Conservation (phyloP, 2,888 invertebrate genomes). For the Byasa hedistus region DNA sequence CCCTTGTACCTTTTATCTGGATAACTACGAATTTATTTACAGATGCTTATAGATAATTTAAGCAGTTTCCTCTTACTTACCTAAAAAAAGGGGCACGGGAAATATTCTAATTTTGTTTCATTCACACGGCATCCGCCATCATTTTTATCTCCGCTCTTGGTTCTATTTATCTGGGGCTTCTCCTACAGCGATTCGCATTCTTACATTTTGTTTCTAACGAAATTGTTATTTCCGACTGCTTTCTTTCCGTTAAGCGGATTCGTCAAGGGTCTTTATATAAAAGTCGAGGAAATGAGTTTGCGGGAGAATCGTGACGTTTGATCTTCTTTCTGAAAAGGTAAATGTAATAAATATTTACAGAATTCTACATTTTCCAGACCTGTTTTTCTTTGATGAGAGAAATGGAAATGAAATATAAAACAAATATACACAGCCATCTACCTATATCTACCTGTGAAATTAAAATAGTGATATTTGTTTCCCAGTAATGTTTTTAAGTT, state of each 20-base stretch:
- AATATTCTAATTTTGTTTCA: constrained; percentile 75
- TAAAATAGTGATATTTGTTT: constrained; percentile 2
- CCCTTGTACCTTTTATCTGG: constrained; percentile 33
- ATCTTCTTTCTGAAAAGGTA: constrained; percentile 55
- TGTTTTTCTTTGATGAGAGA: constrained; percentile 21
- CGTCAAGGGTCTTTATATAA: constrained; percentile 64
- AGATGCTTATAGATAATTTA: constrained; percentile 65
- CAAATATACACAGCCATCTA: constrained; percentile 14
- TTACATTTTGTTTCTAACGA: constrained; percentile 74
- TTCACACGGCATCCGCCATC: constrained; percentile 75
- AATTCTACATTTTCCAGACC: constrained; percentile 25
- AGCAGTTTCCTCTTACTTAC: constrained; percentile 50
- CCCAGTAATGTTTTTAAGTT: neutral
- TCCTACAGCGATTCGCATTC: constrained; percentile 66
- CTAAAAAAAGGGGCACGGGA: constrained; percentile 64
- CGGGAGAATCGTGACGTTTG: constrained; percentile 61
- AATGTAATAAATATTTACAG: constrained; percentile 46
- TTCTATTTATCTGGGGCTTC: constrained; percentile 72
- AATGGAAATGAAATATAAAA: constrained; percentile 18
- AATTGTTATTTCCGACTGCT: constrained; percentile 77
- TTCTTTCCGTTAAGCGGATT: constrained; percentile 73
- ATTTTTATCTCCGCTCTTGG: constrained; percentile 77
- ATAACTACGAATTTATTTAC: constrained; percentile 47
- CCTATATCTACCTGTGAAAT: constrained; percentile 1
- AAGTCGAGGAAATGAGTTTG: constrained; percentile 72